Evolutionary conservation across 2,888 invertebrate species (phyloP), one percentile per base, ranked within the genome.

Genomic region (Drosophila robusta): DNA sequence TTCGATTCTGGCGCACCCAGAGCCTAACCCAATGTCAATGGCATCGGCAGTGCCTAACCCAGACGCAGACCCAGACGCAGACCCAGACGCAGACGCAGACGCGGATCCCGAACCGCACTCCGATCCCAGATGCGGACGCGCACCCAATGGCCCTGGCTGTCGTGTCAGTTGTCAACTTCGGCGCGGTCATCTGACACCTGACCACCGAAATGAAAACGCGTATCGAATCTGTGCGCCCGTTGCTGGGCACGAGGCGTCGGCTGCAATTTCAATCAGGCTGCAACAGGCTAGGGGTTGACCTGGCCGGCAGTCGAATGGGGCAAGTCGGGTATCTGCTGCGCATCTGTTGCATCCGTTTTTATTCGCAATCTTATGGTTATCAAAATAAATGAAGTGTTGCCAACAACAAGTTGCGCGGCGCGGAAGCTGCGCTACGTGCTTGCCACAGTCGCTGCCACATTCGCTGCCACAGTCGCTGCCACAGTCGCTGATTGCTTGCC

Each of bases 321-420:
- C 42, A 52, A 29, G 26, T n/a, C n/a, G n/a, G n/a, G n/a, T 49
- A 22, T 44, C 16, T 57, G 39, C n/a, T 29, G n/a, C 32, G 29
- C 42, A 22, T 44, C 16, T 57, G 39, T 18, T 22, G n/a, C 24
- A 7, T 50, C 12, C 34, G 39, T 39, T 60, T 57, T 77, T 79
- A 74, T 76, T 76, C 78, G 89, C 87, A 87, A 88, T 87, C 85
- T 80, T 88, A 87, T 89, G 89, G 74, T 87, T 85, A 85, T 85
- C 87, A 85, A 87, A 84, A 87, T 85, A 87, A 85, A 85, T 85
- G 87, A 85, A 89, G 89, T 89, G 84, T 87, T 89, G 81, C 87
- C 80, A 68, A 75, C 80, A 88, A 85, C 83, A 75, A 83, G 87
- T 85, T 73, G 70, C 67, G 77, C 74, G 74, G 65, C 80, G 86